Conservation (phyloP, 2,113 vertebrate genomes). For the Nerophis lumbriciformis region DNA sequence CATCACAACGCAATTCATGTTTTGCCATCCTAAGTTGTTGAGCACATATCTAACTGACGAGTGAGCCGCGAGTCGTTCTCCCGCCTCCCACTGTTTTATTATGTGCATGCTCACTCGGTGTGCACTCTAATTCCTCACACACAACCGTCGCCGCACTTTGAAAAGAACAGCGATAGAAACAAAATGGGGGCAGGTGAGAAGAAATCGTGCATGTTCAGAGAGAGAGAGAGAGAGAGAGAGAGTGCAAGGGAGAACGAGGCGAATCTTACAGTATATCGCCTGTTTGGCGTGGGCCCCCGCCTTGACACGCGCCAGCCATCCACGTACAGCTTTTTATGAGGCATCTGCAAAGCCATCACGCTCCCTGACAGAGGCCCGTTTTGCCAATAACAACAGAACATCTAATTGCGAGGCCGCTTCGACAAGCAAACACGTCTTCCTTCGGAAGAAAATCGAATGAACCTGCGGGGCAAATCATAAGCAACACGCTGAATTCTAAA, state of each 20-base stretch:
- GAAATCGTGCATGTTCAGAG: conserved; percentile 7
- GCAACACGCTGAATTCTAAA: conserved; percentile 4
- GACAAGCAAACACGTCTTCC: conserved; percentile 22
- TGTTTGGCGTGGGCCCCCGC: conserved; percentile 7
- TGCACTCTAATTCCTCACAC: conserved; percentile 59
- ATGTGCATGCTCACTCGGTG: conserved; percentile 63
- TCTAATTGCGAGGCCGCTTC: conserved; percentile 36
- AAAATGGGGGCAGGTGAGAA: conserved; percentile 57
- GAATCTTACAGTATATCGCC: conserved; percentile 35
- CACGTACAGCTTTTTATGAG: conserved; percentile 27
- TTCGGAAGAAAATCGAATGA: conserved; percentile 21
- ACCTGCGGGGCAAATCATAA: conserved; percentile 11
- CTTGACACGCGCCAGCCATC: conserved; percentile 17
- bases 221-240: not conserved
- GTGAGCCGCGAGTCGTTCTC: conserved; percentile 63
- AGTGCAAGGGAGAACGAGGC: conserved; percentile 11
- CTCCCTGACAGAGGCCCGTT: conserved; percentile 18
- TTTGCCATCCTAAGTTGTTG: conserved; percentile 35
- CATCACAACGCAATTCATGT: conserved; percentile 14
- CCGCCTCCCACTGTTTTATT: conserved; percentile 69
- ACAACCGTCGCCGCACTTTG: conserved; percentile 35
- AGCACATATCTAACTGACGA: conserved; percentile 48
- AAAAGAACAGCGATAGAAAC: conserved; percentile 40
- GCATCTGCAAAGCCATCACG: conserved; percentile 24
- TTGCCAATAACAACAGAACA: conserved; percentile 34